Base-by-base conservation (phyloP, 1,140 invertebrate species). In the Macrostomum lignano region DNA sequence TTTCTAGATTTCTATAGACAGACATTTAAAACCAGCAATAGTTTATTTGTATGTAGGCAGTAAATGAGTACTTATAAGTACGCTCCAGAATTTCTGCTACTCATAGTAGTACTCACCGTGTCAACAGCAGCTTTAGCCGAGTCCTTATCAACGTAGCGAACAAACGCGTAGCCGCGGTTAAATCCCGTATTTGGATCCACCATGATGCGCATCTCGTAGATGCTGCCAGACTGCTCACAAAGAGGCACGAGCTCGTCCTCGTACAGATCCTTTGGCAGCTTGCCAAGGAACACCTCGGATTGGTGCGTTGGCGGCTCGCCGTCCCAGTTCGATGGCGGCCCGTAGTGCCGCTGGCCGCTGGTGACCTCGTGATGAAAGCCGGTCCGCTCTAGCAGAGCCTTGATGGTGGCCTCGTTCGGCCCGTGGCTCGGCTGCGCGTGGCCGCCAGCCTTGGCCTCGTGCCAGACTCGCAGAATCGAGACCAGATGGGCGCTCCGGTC, bases 241-340 rank as follows among this genome's bases (percentile, higher is more conserved):
- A 94, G 59, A 33, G 84, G 79, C 50, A 96, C 86, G 36, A 96
- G 63, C 60, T 86, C 79, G 62, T 96, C 88, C 67, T 96, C 88
- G 61, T 81, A 98, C 66, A 93, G 73, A 59, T 94, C 82, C 65
- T 86, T 86, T 41, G 88, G 88, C 51, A 96, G 93, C 66, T 93
- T 91, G 35, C 88, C 88, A 66, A 82, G 86, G 62, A 24, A 13
- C 13, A 24, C 23, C 23, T 24, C 23, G 13, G 10, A 13, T 24
- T 13, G 10, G 13, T 9, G 10, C 10, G 23, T 13, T 24, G 23
- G 10, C 10, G 23, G 23, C 13, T 9, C 23, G 10, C 13, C 10
- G 13, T 9, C 13, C 10, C 10, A 9, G 23, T 9, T 9, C 10
- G 23, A 13, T 24, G 23, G 13, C 10, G 23, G 23, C 10, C 23